Conservation (phyloP, 2,797 vertebrate species). For the Halcyon leucocephala region DNA sequence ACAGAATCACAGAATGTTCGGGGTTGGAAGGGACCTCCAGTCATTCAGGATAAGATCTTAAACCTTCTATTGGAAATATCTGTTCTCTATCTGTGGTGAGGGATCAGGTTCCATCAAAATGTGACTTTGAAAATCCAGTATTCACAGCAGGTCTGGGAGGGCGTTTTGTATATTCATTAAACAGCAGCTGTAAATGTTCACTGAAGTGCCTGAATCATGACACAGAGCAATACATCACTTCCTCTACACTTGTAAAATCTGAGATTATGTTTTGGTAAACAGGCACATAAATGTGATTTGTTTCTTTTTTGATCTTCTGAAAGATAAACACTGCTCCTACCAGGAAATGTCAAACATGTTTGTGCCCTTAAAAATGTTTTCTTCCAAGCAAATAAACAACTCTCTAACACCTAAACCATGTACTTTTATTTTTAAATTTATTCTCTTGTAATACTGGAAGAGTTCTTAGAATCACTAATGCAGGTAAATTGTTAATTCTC, state of each 20-base stretch:
- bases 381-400: neutral
- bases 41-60: neutral
- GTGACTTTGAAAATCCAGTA: neutral
- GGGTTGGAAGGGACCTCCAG: too few species aligned
- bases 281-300: constrained; percentile 2
- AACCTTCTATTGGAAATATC: neutral
- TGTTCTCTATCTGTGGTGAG: accelerated
- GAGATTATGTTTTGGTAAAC: constrained; percentile 16
- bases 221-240: neutral
- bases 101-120: neutral
- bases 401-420: neutral
- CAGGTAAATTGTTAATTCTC: neutral
- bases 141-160: neutral
- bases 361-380: neutral
- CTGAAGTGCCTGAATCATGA: neutral
- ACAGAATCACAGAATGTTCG: too few species aligned
- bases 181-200: neutral
- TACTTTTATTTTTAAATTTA: neutral
- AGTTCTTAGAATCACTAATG: neutral
- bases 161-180: neutral
- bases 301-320: constrained; percentile 4
- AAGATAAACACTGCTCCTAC: constrained; percentile 4
- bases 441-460: neutral
- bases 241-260: neutral
- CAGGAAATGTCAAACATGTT: neutral